These are phyloP conservation scores for Ichneumon xanthorius DNA, from an alignment of 2,888 invertebrate genomes.

Conservation along the genomic window DNA sequence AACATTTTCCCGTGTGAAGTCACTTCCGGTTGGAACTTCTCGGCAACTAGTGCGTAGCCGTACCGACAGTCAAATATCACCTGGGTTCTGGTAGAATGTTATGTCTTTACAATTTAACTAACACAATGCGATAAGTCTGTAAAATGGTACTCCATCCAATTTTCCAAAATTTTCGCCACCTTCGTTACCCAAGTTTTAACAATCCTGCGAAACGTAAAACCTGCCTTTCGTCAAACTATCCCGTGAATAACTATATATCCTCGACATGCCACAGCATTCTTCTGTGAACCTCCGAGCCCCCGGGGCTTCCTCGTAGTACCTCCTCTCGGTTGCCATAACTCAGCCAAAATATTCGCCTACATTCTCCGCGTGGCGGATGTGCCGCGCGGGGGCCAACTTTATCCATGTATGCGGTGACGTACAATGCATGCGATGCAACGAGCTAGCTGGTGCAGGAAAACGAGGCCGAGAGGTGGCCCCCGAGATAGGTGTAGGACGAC, in stretches of 20 bases:
- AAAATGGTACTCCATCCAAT: not conserved
- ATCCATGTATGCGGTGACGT: constrained; percentile 73
- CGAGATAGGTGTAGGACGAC: constrained; percentile 51
- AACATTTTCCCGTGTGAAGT: not conserved
- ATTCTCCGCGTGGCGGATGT: constrained; percentile 74
- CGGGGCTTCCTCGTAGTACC: constrained; percentile 56
- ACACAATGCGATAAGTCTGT: not conserved
- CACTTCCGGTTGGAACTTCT: too few species aligned
- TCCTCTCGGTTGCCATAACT: constrained; percentile 76
- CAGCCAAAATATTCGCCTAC: constrained; percentile 82
- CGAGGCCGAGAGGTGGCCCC: constrained; percentile 63
- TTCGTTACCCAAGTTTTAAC: constrained; percentile 59
- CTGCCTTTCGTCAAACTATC: constrained; percentile 51
- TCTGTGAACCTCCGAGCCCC: constrained; percentile 53
- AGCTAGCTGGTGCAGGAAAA: constrained; percentile 64
- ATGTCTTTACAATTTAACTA: not conserved
- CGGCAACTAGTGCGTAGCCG: too few species aligned
- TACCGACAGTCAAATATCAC: not conserved
- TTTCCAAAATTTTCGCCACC: constrained; percentile 25
- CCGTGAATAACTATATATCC: constrained; percentile 52
- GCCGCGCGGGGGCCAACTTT: constrained; percentile 74
- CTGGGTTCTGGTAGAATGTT: not conserved
- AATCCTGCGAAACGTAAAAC: constrained; percentile 58
- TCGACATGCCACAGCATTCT: constrained; percentile 60
- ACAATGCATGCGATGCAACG: constrained; percentile 76